Base-by-base conservation (phyloP, 2,888 invertebrate species). In the Operophtera brumata region DNA sequence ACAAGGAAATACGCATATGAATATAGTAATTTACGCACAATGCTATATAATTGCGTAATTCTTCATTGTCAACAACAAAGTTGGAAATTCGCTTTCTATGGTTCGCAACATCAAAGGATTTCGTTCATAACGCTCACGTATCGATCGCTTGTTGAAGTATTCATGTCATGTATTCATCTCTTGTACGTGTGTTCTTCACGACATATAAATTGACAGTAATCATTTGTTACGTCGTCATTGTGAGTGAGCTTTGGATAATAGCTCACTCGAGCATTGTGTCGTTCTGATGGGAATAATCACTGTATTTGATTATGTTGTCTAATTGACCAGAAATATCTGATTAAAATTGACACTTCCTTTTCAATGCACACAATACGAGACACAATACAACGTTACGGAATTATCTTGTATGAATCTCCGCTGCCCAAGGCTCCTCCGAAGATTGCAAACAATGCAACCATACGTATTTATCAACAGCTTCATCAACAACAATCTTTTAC, bases 21-120 rank as follows among this genome's bases (percentile, higher is more conserved):
- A 71, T 70, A 67, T 59, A 63, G 65, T 65, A 66, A 69, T 73
- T 69, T 69, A 74, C 71, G 59, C 70, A 82, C 80, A 82, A 83
- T 79, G 65, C 67, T 54, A 67, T 59, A 66, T 71, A 78, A 82
- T 86, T 84, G 77, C 75, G 79, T 80, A 84, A 84, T 69, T 59
- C 61, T 59, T 70, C 69, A 77, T 80, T 79, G 80, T 82, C 82
- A 79, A 78, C 82, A 79, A 78, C 78, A 74, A 71, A 73, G 69
- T 71, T 72, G 71, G 73, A 73, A 78, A 78, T 75, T 78, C 71
- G 69, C 83, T 82, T 84, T 82, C 75, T 80, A 78, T 72, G 65
- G 70, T 73, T 71, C 57, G 67, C 63, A 65, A 69, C 65, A 73
- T 74, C 73, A 71, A 75, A 78, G 73, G 71, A 77, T 73, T 75